A percentile compares a stretch with the other conserved stretches of the same genome.
phyloP scores from a whole-genome alignment of 2,113 vertebrate genomes.

The Thalassoma bifasciatum region DNA sequence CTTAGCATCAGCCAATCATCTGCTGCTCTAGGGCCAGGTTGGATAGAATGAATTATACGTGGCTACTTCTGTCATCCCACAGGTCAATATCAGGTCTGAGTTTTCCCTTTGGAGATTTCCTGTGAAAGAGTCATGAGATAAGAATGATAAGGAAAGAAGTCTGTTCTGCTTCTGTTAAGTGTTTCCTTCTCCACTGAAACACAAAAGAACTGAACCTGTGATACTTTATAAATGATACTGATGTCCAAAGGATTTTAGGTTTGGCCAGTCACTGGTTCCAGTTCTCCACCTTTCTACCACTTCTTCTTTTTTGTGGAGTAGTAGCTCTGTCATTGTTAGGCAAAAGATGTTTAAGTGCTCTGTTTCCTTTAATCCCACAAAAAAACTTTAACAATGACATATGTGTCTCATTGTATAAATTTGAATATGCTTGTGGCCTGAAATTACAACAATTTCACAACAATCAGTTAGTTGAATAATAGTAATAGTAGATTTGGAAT shows the following conservation, averaged over 20 bases:
- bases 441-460: too few species aligned
- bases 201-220: slow-evolving; percentile 10
- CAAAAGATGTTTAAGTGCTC: not conserved
- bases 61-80: not conserved
- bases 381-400: fast-evolving
- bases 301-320: slow-evolving; percentile 49
- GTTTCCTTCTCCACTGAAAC: not conserved
- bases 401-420: too few species aligned
- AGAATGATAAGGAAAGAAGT: slow-evolving; percentile 14
- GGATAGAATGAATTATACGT: slow-evolving; percentile 25
- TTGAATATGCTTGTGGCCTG: too few species aligned
- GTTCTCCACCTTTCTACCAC: slow-evolving; percentile 56
- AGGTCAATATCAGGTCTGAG: not conserved
- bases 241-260: not conserved
- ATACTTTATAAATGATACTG: not conserved
- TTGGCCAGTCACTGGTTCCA: slow-evolving; percentile 44
- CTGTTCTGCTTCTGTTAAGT: not conserved
- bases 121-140: not conserved
- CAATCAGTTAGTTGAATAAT: too few species aligned
- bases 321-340: not conserved
- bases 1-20: slow-evolving; percentile 36
- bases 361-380: not conserved
- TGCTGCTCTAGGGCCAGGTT: slow-evolving; percentile 17
- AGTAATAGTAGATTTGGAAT: too few species aligned
- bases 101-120: not conserved